A percentile compares a stretch with the other conserved stretches of the same genome.
Conservation (phyloP, 2,797 vertebrate species). For the Xenopus petersii region DNA sequence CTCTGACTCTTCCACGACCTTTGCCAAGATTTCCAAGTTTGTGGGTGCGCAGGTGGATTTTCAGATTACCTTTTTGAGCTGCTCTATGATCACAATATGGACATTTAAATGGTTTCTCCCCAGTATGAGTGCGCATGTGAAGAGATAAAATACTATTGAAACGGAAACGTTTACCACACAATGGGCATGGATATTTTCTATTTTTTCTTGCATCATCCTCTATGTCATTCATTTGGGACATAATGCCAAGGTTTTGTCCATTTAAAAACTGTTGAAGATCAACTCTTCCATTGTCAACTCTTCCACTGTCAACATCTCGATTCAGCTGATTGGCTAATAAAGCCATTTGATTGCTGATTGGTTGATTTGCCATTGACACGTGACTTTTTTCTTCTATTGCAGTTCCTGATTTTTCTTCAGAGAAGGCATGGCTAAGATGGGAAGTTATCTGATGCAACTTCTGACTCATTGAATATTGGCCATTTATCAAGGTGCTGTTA, state of each 20-base stretch:
- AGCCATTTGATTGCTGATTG: conserved; percentile 95
- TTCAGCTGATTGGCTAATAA: conserved; percentile 92
- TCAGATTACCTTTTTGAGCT: conserved; percentile 96
- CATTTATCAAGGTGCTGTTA: conserved; percentile 92
- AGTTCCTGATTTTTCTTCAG: conserved; percentile 84
- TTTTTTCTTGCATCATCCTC: conserved; percentile 97
- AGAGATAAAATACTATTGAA: conserved; percentile 97
- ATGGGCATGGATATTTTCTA: conserved; percentile 93
- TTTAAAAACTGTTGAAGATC: conserved; percentile 97
- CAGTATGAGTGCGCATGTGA: conserved; percentile 98
- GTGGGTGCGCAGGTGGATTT: conserved; percentile 97
- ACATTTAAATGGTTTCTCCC: conserved; percentile 98
- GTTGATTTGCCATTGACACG: conserved; percentile 84
- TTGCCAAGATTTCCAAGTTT: conserved; percentile 97
- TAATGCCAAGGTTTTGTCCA: conserved; percentile 96
- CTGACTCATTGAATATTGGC: conserved; percentile 98
- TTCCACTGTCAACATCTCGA: conserved; percentile 85
- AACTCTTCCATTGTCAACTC: conserved; percentile 74
- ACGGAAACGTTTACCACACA: conserved; percentile 96
- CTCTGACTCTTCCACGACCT: conserved; percentile 90
- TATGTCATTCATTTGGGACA: conserved; percentile 98
- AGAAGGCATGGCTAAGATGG: conserved; percentile 95
- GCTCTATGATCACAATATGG: conserved; percentile 98
- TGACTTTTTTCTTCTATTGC: conserved; percentile 89
- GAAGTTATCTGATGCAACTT: conserved; percentile 96